These are phyloP conservation scores for Sapajus apella DNA, from an alignment of 2,113 vertebrate species.

Conservation along the genomic window DNA sequence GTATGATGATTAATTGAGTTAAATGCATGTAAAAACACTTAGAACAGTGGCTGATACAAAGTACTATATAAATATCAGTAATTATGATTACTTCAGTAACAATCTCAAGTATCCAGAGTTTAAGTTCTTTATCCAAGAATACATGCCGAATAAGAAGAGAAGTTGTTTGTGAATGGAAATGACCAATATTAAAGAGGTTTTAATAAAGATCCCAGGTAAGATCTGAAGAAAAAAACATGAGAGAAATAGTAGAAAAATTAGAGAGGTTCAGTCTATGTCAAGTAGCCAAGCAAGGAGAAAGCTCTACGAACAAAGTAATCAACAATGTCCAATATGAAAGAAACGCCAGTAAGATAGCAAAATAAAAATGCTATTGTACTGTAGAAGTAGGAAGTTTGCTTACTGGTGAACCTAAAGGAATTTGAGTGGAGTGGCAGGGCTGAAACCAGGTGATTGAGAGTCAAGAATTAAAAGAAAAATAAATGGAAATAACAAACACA, in stretches of 20 bases:
- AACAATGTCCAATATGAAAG: neutral
- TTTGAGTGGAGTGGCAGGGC: neutral
- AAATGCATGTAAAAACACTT: neutral
- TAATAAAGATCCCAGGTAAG: neutral
- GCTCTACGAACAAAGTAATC: neutral
- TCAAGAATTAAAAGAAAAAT: neutral
- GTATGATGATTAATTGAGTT: neutral
- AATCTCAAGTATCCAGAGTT: neutral
- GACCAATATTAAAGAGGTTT: neutral
- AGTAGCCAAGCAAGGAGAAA: neutral
- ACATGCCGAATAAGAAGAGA: neutral
- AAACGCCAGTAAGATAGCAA: neutral
- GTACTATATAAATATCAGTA: neutral
- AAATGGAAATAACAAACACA: neutral
- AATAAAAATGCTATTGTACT: neutral
- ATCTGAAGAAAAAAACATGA: neutral
- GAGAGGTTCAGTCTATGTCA: neutral
- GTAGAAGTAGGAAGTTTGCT: neutral
- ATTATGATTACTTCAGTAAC: neutral
- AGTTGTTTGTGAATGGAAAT: neutral
- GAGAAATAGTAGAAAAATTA: neutral
- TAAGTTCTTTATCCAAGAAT: neutral
- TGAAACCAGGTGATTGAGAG: neutral
- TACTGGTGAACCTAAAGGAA: neutral
- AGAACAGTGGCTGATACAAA: neutral